Evolutionary conservation across 2,797 vertebrate species (phyloP).

Genomic region (Myotis pilosus): DNA sequence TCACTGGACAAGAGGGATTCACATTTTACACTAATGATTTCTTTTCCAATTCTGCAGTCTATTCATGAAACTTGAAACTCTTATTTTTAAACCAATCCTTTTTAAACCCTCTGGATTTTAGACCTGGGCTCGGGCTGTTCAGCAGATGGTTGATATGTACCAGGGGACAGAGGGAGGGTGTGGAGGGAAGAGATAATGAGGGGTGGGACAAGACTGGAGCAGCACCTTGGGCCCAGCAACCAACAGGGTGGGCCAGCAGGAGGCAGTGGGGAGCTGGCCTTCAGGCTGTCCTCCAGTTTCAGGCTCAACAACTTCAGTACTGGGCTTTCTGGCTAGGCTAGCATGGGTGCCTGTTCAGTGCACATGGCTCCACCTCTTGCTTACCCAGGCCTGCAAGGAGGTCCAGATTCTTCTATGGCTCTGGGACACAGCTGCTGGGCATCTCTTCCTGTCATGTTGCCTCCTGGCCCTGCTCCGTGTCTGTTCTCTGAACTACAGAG

Average conservation of each 20-base stretch:
- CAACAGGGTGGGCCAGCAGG: conserved; percentile 73
- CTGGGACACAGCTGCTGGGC: neutral
- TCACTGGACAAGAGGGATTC: too few relatives aligned
- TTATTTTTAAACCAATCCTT: conserved; percentile 72
- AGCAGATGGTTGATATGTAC: conserved; percentile 73
- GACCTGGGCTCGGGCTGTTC: conserved; percentile 55
- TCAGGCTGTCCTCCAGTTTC: conserved; percentile 66
- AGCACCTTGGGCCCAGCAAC: conserved; percentile 68
- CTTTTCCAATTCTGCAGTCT: conserved; percentile 57
- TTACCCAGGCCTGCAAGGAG: neutral
- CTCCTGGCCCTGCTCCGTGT: neutral
- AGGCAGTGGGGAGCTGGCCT: conserved; percentile 54
- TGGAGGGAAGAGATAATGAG: conserved; percentile 42
- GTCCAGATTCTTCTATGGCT: conserved; percentile 30
- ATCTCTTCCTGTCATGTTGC: neutral
- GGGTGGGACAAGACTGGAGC: conserved; percentile 48
- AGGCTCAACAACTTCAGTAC: conserved; percentile 61
- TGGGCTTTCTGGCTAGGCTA: conserved; percentile 37
- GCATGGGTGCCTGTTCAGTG: neutral
- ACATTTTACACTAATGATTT: conserved; percentile 26
- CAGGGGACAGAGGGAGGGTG: neutral
- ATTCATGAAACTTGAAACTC: conserved; percentile 73
- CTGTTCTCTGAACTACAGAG: neutral
- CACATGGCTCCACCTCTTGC: neutral
- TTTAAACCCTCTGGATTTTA: conserved; percentile 72